Evolutionary conservation across 2,113 vertebrate species (phyloP).

Genomic region (Miniopterus natalensis): DNA sequence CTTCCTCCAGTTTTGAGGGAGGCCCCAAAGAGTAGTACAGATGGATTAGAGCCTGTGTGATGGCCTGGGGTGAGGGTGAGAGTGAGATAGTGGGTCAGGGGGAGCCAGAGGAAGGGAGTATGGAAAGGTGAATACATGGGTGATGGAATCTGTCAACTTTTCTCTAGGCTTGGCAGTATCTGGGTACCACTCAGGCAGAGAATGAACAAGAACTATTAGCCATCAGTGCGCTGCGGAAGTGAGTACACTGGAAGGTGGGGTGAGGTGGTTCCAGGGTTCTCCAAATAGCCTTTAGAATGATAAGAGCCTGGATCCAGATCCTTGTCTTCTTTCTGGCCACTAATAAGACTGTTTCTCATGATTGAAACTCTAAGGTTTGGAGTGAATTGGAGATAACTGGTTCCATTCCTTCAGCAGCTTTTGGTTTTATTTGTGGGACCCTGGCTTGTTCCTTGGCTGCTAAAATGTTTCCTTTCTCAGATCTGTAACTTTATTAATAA

Average conservation of each 20-base stretch:
- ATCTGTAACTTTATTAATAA: not conserved
- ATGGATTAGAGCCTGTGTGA: not conserved
- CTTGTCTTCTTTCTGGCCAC: not conserved
- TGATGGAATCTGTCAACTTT: not conserved
- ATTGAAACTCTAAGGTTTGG: not conserved
- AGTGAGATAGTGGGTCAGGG: not conserved
- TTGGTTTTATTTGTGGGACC: slow-evolving; percentile 35
- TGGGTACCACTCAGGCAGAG: slow-evolving; percentile 98
- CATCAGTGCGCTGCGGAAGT: slow-evolving; percentile 98
- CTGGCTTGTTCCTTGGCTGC: not conserved
- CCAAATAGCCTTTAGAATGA: not conserved
- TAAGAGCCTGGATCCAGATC: no score
- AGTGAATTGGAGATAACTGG: not conserved
- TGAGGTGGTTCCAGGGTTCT: not conserved
- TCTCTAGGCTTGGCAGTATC: slow-evolving; percentile 97
- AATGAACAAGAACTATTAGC: slow-evolving; percentile 98
- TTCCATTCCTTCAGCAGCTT: not conserved
- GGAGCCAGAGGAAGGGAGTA: not conserved
- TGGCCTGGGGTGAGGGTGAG: not conserved
- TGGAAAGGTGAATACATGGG: not conserved
- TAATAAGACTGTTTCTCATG: not conserved
- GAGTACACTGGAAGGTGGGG: slow-evolving; percentile 75
- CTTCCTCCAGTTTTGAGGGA: not conserved
- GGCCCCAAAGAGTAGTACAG: no score
- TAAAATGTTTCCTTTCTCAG: not conserved